Evolutionary conservation across 2,797 vertebrate species (phyloP).

Genomic region (Anguilla pacifica): DNA sequence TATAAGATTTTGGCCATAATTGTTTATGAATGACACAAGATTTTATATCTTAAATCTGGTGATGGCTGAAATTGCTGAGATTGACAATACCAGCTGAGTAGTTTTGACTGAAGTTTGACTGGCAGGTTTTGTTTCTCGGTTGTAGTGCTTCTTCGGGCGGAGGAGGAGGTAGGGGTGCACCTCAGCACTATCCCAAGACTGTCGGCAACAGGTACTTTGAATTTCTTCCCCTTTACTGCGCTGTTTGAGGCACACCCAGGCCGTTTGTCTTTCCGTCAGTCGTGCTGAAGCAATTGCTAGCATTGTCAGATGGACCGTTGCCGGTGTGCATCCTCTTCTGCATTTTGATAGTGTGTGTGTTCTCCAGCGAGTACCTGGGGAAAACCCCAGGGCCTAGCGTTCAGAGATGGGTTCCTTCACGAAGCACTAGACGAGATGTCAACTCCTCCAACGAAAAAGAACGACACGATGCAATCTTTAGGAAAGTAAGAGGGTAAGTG

Average conservation of each 20-base stretch:
- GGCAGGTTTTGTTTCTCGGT: conserved; percentile 10
- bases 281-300: background rate
- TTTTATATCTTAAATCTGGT: background rate
- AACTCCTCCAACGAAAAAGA: conserved; percentile 99
- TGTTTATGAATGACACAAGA: background rate
- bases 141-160: conserved; percentile 98
- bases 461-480: conserved; percentile 99
- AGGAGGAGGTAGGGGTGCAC: conserved; percentile 99
- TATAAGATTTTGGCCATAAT: background rate
- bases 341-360: conserved; percentile 1
- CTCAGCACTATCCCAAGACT: conserved; percentile 99
- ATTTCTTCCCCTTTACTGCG: background rate
- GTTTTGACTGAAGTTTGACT: background rate
- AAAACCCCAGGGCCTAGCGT: conserved; percentile 99
- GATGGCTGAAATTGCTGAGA: background rate
- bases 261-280: background rate
- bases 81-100: background rate
- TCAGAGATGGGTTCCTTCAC: conserved; percentile 99
- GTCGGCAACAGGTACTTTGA: conserved; percentile 90
- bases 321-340: background rate
- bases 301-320: background rate
- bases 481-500: conserved; percentile 74
- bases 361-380: conserved; percentile 97
- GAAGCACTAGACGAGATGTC: conserved; percentile 99
- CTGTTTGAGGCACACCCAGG: background rate